Evolutionary conservation across 2,797 vertebrate species (phyloP), one percentile per base, ranked within the genome.

Genomic region (Falco biarmicus): DNA sequence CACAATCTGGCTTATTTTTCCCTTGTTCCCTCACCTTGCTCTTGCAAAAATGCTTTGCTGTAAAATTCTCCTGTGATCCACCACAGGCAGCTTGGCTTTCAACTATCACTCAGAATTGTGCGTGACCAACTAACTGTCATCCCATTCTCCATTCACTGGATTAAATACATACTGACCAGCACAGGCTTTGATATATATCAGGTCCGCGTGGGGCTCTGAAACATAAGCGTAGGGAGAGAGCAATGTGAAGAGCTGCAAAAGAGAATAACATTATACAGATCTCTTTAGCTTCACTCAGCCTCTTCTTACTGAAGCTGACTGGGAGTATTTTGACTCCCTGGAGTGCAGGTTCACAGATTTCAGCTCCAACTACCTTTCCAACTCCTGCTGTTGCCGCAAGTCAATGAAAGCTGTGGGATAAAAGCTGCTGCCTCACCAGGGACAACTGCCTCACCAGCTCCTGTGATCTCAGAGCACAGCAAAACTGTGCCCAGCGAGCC

Each of bases 81-180:
- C 15, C 47, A 43, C 19, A 82, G 57, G 15, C 11, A 93, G 9
- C 19, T 65, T 78, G 14, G 9, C n/a, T 76, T 43, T 51, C 61
- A 34, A 54, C 24, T 37, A 19, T 50, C 24, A 20, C 21, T 53
- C 21, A 61, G 51, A 75, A 71, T 75, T 74, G 41, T 2, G 5
- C 10, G 22, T 37, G 31, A 68, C 0, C 0, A 76, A 3, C 24
- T 24, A 56, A 47, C 10, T 15, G 1, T 20, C 31, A 47, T 47
- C 32, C 29, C 5, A 25, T 5, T 51, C 39, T 59, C 39, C 11
- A 15, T 48, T 88, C 50, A 31, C 68, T 0, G 0, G 37, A 43
- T 54, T 37, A 78, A 68, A 51, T 16, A 64, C 11, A 10, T 48
- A 32, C 17, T 16, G n/a, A 54, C 7, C 47, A 54, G 7, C 1